These are phyloP conservation scores for Aphrocallistes beatrix DNA, from an alignment of 37 sponge, comb jelly and placozoan species.

Conservation along the genomic window DNA sequence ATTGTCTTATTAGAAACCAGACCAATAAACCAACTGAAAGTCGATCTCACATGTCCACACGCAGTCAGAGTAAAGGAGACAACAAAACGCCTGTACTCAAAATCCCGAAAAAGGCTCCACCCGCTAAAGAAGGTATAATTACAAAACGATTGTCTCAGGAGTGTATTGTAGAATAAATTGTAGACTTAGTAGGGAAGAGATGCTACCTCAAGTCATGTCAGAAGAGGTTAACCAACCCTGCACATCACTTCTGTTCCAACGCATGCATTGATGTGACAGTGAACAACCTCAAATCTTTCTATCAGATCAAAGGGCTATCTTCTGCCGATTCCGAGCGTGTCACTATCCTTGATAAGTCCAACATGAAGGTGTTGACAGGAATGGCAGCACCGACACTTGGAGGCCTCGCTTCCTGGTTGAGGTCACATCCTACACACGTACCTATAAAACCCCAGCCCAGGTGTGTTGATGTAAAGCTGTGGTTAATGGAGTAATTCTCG, in stretches of 20 bases:
- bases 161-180: not conserved
- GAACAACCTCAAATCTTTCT: not conserved
- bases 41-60: not conserved
- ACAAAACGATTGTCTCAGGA: not conserved
- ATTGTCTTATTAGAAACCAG: not conserved
- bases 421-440: not conserved
- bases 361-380: not conserved
- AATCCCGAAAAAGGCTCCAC: not conserved
- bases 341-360: not conserved
- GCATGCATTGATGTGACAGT: slow-evolving; percentile 9
- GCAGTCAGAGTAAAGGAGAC: not conserved
- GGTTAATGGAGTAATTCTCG: no score
- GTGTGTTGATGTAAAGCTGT: no score
- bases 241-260: not conserved
- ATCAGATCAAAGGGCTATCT: not conserved
- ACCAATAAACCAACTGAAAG: not conserved
- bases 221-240: not conserved
- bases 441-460: slow-evolving; percentile 13
- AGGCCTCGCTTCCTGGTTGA: not conserved
- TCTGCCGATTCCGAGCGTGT: slow-evolving; percentile 16
- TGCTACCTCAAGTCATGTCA: slow-evolving; percentile 16
- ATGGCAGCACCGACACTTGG: not conserved
- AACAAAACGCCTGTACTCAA: not conserved
- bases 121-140: not conserved
- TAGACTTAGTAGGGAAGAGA: not conserved